Conservation (phyloP, 2,113 vertebrate genomes). For the Alligator sinensis region DNA sequence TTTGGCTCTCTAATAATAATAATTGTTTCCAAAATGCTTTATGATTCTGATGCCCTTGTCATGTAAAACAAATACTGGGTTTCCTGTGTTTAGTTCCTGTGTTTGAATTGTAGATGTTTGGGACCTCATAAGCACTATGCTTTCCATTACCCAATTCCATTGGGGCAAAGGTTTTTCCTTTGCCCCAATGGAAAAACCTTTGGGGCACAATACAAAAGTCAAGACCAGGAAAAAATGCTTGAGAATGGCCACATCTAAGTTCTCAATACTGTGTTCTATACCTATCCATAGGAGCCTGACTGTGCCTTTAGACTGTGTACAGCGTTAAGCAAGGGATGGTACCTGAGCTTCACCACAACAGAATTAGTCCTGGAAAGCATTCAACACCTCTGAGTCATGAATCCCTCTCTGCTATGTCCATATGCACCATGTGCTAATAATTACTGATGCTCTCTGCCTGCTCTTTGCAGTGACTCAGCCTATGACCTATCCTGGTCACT, state of each 20-base stretch:
- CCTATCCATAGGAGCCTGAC: not conserved
- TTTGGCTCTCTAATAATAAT: conserved; percentile 62
- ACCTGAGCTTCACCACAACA: not conserved
- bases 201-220: not conserved
- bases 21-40: conserved; percentile 13
- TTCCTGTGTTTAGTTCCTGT: conserved; percentile 62
- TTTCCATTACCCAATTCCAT: conserved; percentile 53
- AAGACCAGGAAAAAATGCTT: not conserved
- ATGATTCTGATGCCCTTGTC: conserved; percentile 50
- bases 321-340: not conserved
- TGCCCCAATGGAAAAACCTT: too few relatives aligned
- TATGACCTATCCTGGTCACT: rapidly evolving
- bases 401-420: not conserved
- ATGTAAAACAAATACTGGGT: conserved; percentile 52
- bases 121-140: not conserved
- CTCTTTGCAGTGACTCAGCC: not conserved
- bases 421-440: not conserved
- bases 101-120: conserved; percentile 14
- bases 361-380: not conserved
- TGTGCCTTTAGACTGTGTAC: not conserved
- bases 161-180: conserved; percentile 40
- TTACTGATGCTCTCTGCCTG: not conserved
- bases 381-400: too few relatives aligned
- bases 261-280: not conserved
- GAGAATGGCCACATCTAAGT: not conserved